These are phyloP conservation scores for Perizoma flavofasciatum DNA, from an alignment of 2,888 invertebrate genomes.

Conservation along the genomic window DNA sequence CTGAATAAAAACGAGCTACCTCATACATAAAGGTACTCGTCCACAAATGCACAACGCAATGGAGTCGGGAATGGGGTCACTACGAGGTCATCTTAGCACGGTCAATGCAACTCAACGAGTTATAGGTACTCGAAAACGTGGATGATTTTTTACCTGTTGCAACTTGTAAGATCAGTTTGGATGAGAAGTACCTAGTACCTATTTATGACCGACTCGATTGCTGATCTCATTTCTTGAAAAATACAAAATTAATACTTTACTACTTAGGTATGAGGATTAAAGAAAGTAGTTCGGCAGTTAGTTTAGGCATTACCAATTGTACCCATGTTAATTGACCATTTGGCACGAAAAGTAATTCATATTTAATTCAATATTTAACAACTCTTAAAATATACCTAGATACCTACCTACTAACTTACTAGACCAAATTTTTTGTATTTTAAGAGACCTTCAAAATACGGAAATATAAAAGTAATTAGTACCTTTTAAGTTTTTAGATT, in stretches of 20 bases:
- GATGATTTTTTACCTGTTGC: constrained; percentile 36
- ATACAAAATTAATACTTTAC: background rate
- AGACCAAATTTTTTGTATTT: too few relatives aligned
- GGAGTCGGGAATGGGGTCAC: constrained; percentile 73
- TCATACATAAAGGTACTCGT: constrained; percentile 46
- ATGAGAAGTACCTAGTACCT: background rate
- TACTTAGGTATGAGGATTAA: background rate
- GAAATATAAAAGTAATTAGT: too few relatives aligned
- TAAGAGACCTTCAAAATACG: too few relatives aligned
- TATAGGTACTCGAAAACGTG: constrained; percentile 50
- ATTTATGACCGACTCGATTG: background rate
- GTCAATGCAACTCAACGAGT: constrained; percentile 59
- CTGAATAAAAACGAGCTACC: constrained; percentile 44
- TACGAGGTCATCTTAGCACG: constrained; percentile 55
- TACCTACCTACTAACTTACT: too few relatives aligned
- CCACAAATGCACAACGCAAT: constrained; percentile 61
- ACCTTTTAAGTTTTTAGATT: constrained; percentile 1
- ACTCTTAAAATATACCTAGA: too few relatives aligned
- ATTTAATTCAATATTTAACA: too few relatives aligned
- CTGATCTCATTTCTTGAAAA: background rate
- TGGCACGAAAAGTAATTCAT: too few relatives aligned
- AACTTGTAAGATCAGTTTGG: background rate
- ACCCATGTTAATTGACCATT: too few relatives aligned
- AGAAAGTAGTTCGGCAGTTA: background rate
- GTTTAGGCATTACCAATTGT: too few relatives aligned